These are phyloP conservation scores for Sesamia inferens DNA, from an alignment of 2,888 invertebrate genomes.

Conservation along the genomic window DNA sequence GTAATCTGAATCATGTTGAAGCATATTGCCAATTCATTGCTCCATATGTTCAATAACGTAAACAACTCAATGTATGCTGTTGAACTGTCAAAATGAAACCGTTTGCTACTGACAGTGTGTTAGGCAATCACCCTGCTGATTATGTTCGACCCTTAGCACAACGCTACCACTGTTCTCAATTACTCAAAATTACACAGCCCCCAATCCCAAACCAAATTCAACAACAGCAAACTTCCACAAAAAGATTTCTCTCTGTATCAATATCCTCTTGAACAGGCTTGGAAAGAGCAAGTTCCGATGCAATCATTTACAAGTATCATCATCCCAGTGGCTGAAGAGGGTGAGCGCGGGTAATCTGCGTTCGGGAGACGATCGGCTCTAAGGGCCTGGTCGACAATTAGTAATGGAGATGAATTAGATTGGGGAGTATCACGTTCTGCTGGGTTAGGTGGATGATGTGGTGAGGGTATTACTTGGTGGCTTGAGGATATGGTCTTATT, in stretches of 20 bases:
- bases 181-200: not conserved
- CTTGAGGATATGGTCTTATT: too few relatives aligned
- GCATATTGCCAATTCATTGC: too few relatives aligned
- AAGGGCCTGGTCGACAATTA: constrained; percentile 68
- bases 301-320: constrained; percentile 75
- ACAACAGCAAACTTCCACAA: constrained; percentile 31
- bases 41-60: too few relatives aligned
- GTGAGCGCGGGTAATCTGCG: constrained; percentile 85
- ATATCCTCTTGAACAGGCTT: constrained; percentile 79
- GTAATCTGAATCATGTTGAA: too few relatives aligned
- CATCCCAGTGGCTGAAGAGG: constrained; percentile 68
- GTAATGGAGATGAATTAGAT: constrained; percentile 66
- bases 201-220: not conserved
- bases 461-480: not conserved
- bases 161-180: not conserved
- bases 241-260: constrained; percentile 83
- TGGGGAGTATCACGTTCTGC: constrained; percentile 60
- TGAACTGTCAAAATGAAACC: too few relatives aligned
- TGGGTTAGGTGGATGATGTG: constrained; percentile 34
- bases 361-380: constrained; percentile 76
- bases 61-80: too few relatives aligned
- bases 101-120: too few relatives aligned
- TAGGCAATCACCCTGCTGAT: too few relatives aligned
- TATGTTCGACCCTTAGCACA: not conserved
- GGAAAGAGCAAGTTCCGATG: constrained; percentile 83